Evolutionary conservation across 53 echinoderm and acorn worm species (phyloP).

Genomic region (Apostichopus leukothele): DNA sequence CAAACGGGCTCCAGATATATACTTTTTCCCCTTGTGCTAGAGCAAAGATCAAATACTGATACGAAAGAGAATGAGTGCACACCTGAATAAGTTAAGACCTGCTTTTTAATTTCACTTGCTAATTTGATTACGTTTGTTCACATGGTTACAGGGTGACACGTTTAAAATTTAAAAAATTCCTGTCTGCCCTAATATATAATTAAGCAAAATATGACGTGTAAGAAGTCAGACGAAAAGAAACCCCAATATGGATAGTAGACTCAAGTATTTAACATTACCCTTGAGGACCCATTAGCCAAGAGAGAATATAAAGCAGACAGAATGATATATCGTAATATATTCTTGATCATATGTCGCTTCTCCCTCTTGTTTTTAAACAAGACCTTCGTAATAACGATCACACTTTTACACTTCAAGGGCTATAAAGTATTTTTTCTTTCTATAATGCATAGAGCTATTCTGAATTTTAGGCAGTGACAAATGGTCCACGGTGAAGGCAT

Average conservation of each 20-base stretch:
- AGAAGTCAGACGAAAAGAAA: not conserved
- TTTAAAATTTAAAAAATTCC: not conserved
- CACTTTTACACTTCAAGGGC: constrained; percentile 14
- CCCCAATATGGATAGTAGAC: not conserved
- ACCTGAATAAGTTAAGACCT: not conserved
- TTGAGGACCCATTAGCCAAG: not conserved
- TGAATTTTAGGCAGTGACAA: not conserved
- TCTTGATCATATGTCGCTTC: not conserved
- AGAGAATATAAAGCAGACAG: not conserved
- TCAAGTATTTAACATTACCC: constrained; percentile 15
- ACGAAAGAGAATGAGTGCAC: too few relatives aligned
- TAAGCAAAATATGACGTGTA: not conserved
- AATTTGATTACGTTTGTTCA: not conserved
- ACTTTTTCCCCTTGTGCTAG: too few relatives aligned
- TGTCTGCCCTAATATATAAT: not conserved
- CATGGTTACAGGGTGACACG: not conserved
- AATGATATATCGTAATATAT: constrained; percentile 1
- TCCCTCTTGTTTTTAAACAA: not conserved
- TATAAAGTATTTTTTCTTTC: not conserved
- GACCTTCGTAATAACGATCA: constrained; percentile 1
- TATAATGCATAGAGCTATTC: not conserved
- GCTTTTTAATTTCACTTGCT: not conserved
- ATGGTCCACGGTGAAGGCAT: not conserved
- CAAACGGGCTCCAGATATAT: too few relatives aligned
- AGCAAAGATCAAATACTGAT: too few relatives aligned